A percentile compares a stretch with the other conserved stretches of the same genome.
Conservation (phyloP, 2,113 vertebrate species). For the Passer domesticus region DNA sequence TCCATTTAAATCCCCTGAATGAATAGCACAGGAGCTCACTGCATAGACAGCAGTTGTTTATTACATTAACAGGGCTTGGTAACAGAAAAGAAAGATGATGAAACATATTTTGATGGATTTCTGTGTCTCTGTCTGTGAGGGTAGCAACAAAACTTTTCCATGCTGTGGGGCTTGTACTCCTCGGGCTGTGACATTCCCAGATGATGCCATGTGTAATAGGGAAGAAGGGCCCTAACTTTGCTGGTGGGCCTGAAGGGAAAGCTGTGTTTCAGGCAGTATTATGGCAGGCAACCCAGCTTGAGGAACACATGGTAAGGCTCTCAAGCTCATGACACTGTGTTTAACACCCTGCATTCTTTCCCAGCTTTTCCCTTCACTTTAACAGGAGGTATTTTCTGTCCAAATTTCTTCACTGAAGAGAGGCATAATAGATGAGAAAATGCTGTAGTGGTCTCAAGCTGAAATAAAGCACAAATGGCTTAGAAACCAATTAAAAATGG, state of each 20-base stretch:
- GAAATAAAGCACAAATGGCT: neutral
- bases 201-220: neutral
- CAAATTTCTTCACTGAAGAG: neutral
- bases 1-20: neutral
- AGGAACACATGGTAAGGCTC: slow-evolving; percentile 14
- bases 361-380: slow-evolving; percentile 51
- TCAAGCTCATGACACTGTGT: slow-evolving; percentile 33
- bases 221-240: neutral
- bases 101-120: slow-evolving; percentile 45
- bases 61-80: neutral
- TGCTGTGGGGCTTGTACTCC: neutral
- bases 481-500: neutral
- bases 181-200: slow-evolving; percentile 16
- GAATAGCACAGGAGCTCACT: slow-evolving; percentile 40
- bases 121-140: neutral
- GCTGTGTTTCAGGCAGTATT: slow-evolving; percentile 3
- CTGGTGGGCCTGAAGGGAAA: slow-evolving; percentile 6
- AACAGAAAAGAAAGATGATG: neutral
- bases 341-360: slow-evolving; percentile 48
- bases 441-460: neutral
- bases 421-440: neutral
- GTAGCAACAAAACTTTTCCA: slow-evolving; percentile 2
- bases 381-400: neutral
- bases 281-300: neutral
- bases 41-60: slow-evolving; percentile 10